These are phyloP conservation scores for Melangyna quadrimaculata DNA, from an alignment of 2,888 invertebrate species.

Conservation along the genomic window DNA sequence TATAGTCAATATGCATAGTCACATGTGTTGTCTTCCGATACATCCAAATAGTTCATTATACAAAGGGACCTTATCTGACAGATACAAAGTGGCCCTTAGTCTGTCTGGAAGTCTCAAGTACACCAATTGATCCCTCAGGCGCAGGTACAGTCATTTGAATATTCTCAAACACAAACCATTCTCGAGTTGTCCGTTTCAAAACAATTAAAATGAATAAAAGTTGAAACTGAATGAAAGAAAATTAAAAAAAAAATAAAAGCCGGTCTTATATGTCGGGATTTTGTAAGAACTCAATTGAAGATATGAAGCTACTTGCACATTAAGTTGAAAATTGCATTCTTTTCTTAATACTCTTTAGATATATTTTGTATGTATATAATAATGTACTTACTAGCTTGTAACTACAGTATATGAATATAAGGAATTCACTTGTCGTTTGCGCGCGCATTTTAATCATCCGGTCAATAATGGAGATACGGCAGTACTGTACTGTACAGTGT, in stretches of 20 bases:
- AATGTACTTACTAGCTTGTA: not conserved
- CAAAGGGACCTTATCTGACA: constrained; percentile 52
- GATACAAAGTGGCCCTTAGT: constrained; percentile 53
- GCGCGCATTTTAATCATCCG: constrained; percentile 68
- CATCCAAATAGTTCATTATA: constrained; percentile 45
- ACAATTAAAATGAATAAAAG: constrained; percentile 28
- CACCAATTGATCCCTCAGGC: constrained; percentile 64
- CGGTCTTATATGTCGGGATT: constrained; percentile 27
- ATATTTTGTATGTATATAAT: not conserved
- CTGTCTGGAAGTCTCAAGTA: constrained; percentile 60
- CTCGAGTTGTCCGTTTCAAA: constrained; percentile 16
- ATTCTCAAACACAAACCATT: not conserved
- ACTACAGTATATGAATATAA: not conserved
- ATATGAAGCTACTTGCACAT: not conserved
- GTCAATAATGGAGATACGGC: constrained; percentile 34
- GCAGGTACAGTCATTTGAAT: constrained; percentile 16
- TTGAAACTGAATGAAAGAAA: not conserved
- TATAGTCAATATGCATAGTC: not conserved
- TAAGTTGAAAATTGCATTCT: constrained; percentile 35
- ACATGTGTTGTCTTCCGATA: constrained; percentile 32
- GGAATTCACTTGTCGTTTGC: constrained; percentile 39
- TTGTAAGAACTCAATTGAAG: constrained; percentile 3
- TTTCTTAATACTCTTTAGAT: constrained; percentile 1
- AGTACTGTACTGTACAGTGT: no score
- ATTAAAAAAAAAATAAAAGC: constrained; percentile 4